Base-by-base conservation (phyloP, 1,140 invertebrate genomes). In the Gryllus bimaculatus region DNA sequence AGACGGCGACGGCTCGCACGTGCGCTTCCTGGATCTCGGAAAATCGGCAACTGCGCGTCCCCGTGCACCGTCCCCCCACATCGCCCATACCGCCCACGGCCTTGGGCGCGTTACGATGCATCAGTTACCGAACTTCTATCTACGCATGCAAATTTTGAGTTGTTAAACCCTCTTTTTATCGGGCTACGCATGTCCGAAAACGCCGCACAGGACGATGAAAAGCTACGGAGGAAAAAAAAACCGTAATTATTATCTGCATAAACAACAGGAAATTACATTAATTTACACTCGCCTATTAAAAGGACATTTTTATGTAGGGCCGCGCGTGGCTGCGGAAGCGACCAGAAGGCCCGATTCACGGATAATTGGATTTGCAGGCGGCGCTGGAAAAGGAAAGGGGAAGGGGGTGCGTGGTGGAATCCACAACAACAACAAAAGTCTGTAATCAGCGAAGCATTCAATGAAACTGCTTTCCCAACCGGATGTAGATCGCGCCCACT, bases 201-300 rank as follows among this genome's bases (percentile, higher is more conserved):
- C 18, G 54, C 18, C 18, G 10, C 54, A 2, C 10, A 0, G 18
- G 18, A 66, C 54, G 54, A 66, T 66, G 54, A 66, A 66, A 66
- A 13, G 54, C 18, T 66, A 7, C 18, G 26, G 26, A 39, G 26
- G 26, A 39, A 13, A 13, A 66, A 66, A 66, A 66, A 66, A n/a
- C n/a, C 10, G 54, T 18, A 66, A 66, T 66, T 18, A 18, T 66
- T 66, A 66, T 66, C 54, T 66, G 54, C 54, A 66, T 18, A 66
- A 66, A 66, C 54, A 66, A 66, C 54, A 66, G 54, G 54, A 66
- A 66, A 66, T 66, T 66, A 66, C 54, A 66, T 66, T 66, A 66
- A 66, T 66, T 66, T 66, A 13, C 10, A 66, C 10, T 10, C 54
- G 54, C 54, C 10, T 66, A 66, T 66, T 66, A 13, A 66, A 66